Base-by-base conservation (phyloP, 2,797 vertebrate genomes). In the Rhabdomys pumilio region DNA sequence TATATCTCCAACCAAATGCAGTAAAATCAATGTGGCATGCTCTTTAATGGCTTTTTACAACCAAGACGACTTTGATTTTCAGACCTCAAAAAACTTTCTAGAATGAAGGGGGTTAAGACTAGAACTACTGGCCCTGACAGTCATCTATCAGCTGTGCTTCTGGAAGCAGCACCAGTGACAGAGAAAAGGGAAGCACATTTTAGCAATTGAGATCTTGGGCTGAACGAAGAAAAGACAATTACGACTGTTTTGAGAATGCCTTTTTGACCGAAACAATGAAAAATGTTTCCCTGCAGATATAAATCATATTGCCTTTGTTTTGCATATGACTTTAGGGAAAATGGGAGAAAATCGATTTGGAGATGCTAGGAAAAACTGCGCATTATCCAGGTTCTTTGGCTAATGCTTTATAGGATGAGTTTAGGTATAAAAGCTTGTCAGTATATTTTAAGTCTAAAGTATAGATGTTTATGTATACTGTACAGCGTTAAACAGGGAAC, bases 1-100 rank as follows among this genome's bases (percentile, higher is more conserved):
- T 96, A 97, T 98, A 96, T 75, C 89, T 97, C 89, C 76, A 65
- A 29, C 14, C 44, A 95, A 76, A 65, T 82, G 41, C 89, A 38
- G 67, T 77, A 93, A 95, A 98, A 96, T 47, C 20, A 0, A 93
- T 17, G 53, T 95, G 93, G 53, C 92, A 50, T 8, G 22, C 13
- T 73, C 93, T 94, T 76, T 97, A 4, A n/a, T 84, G 61, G 75
- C 34, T 17, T 94, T 88, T 95, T 95, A 73, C 44, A 69, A 83
- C n/a, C 17, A 97, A 73, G 6, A 96, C 93, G 12, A 0, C 29
- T 76, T 80, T 96, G 47, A 69, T 90, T 98, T 97, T 94, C 95
- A 95, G 24, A 57, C 22, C 94, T 94, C 31, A 6, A 20, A 22
- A 72, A 95, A 88, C 38, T 86, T 97, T 31, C 90, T 92, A 93